A percentile compares a stretch with the other conserved stretches of the same genome.
These are phyloP conservation scores for Xanthia togata DNA, from an alignment of 2,888 invertebrate genomes.

Conservation along the genomic window DNA sequence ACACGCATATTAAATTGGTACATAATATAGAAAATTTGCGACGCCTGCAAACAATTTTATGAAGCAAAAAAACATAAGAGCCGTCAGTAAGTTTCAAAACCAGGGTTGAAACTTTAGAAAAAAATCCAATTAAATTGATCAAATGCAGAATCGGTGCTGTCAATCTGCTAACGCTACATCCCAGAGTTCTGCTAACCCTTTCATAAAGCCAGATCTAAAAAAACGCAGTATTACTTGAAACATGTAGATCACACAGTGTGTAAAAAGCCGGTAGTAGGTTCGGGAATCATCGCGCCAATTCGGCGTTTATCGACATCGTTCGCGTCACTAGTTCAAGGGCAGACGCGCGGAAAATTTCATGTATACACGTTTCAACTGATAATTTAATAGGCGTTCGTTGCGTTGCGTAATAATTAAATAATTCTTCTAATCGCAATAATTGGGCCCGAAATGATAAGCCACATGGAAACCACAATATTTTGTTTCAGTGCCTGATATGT, in stretches of 20 bases:
- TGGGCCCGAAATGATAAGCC: conserved; percentile 57
- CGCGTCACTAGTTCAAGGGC: conserved; percentile 78
- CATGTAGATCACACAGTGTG: too few relatives aligned
- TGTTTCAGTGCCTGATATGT: conserved; percentile 12
- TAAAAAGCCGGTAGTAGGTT: not conserved
- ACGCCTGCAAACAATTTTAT: not conserved
- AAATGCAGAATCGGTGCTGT: not conserved
- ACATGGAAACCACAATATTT: conserved; percentile 38
- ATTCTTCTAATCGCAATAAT: conserved; percentile 61
- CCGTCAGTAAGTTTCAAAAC: not conserved
- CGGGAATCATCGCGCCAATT: conserved; percentile 34
- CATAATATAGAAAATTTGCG: not conserved
- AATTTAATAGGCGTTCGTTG: conserved; percentile 59
- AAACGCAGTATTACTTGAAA: not conserved
- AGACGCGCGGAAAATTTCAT: conserved; percentile 73
- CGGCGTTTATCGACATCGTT: conserved; percentile 64
- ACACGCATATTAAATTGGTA: not conserved
- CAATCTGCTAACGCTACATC: not conserved
- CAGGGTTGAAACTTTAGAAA: not conserved
- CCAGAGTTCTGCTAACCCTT: not conserved
- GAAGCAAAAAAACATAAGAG: too few relatives aligned
- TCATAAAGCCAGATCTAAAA: not conserved
- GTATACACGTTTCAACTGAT: conserved; percentile 68
- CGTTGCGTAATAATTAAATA: conserved; percentile 65
- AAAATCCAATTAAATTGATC: not conserved